Percentiles rank a stretch among this genome's conserved stretches.
Evolutionary conservation across 2,888 invertebrate genomes (phyloP).

Genomic region (Arrhopalites spinosus): DNA sequence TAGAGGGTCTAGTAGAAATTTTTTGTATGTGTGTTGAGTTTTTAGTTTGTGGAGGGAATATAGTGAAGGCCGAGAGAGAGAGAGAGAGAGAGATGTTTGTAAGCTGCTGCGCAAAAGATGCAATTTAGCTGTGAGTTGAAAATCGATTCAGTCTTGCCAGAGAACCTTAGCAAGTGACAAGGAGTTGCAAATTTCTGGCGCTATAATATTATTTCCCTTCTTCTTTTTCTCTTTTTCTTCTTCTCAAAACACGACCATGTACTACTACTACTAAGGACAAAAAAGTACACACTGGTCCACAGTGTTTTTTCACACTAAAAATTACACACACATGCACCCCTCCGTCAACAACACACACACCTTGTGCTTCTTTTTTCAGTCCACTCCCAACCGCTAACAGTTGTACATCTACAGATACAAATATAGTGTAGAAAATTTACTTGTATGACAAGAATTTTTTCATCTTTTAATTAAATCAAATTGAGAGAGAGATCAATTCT

Average conservation of each 20-base stretch:
- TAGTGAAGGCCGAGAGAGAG: constrained; percentile 3
- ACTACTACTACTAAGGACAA: too few relatives aligned
- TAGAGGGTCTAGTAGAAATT: not conserved
- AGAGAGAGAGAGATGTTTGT: not conserved
- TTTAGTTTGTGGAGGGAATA: not conserved
- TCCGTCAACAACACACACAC: too few relatives aligned
- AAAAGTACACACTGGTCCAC: not conserved
- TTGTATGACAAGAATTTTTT: too few relatives aligned
- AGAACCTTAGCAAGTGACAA: constrained; percentile 6
- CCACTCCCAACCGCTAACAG: too few relatives aligned
- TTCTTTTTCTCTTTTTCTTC: not conserved
- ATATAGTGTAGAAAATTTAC: too few relatives aligned
- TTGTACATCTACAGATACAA: too few relatives aligned
- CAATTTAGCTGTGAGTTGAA: constrained; percentile 3
- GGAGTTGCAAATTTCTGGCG: constrained; percentile 15
- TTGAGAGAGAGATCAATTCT: too few relatives aligned
- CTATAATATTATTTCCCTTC: constrained; percentile 1
- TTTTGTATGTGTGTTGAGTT: not conserved
- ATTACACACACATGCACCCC: too few relatives aligned
- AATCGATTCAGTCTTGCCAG: constrained; percentile 3
- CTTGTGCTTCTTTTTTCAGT: too few relatives aligned
- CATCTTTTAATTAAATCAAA: too few relatives aligned
- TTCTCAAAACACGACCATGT: not conserved
- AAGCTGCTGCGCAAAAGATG: constrained; percentile 11
- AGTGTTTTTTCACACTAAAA: not conserved